These are phyloP conservation scores for Globicephala melas DNA, from an alignment of 2,113 vertebrate genomes.

Conservation along the genomic window DNA sequence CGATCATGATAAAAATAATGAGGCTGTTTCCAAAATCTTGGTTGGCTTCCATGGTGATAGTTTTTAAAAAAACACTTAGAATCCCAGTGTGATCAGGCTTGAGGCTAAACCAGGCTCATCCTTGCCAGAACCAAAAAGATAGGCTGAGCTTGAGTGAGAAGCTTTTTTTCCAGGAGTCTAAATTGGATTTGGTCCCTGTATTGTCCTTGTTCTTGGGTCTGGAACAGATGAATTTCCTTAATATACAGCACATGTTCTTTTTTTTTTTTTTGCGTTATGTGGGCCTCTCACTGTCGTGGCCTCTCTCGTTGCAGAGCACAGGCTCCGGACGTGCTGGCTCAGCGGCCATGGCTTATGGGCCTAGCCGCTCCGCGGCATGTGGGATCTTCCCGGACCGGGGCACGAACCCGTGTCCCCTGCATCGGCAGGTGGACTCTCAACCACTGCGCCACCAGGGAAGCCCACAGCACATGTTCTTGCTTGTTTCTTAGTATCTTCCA, in stretches of 20 bases:
- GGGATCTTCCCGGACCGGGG: too few relatives aligned
- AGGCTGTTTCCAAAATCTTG: neutral
- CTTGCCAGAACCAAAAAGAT: neutral
- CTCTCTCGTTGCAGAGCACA: too few relatives aligned
- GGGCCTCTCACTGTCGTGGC: too few relatives aligned
- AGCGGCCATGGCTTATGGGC: too few relatives aligned
- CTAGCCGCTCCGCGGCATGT: too few relatives aligned
- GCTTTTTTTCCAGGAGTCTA: neutral
- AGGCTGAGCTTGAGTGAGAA: neutral
- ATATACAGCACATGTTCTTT: neutral
- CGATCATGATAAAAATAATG: neutral
- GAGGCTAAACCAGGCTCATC: neutral
- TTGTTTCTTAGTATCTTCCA: neutral
- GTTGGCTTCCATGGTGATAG: conserved; percentile 20
- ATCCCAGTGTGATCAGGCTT: neutral
- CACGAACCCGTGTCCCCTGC: too few relatives aligned
- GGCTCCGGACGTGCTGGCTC: too few relatives aligned
- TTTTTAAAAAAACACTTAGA: neutral
- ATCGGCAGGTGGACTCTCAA: too few relatives aligned
- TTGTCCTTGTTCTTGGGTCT: neutral
- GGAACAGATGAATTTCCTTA: neutral
- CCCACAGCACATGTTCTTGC: neutral
- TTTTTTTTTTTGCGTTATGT: too few relatives aligned
- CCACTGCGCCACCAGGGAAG: too few relatives aligned
- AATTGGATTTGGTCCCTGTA: neutral